Evolutionary conservation across 2,888 invertebrate genomes (phyloP).

Genomic region (Pardosa pseudoannulata): DNA sequence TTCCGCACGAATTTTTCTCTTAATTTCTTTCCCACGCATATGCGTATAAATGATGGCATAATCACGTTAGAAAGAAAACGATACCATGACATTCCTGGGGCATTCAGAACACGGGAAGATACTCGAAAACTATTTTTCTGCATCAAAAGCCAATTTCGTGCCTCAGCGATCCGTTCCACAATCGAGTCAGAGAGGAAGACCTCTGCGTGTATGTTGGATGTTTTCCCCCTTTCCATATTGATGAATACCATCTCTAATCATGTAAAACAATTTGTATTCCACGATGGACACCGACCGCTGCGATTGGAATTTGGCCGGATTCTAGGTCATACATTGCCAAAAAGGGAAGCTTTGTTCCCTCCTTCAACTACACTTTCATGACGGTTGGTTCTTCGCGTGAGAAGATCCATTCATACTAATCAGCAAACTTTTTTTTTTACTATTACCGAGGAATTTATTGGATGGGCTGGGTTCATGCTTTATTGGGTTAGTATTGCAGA

Average conservation of each 20-base stretch:
- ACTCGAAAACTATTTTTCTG: neutral
- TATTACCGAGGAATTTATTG: neutral
- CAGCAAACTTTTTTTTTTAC: neutral
- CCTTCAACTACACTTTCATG: neutral
- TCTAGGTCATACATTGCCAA: neutral
- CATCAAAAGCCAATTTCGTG: neutral
- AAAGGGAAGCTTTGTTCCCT: neutral
- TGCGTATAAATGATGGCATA: no score
- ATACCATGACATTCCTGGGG: no score
- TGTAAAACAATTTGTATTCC: conserved; percentile 4
- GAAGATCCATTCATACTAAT: neutral
- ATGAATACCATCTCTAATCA: neutral
- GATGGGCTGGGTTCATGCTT: neutral
- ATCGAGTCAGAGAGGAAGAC: neutral
- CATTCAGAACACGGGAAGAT: neutral
- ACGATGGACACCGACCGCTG: neutral
- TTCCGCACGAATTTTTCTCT: no score
- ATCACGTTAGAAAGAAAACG: no score
- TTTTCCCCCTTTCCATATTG: no score
- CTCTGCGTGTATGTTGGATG: neutral
- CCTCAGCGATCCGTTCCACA: neutral
- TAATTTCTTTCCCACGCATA: no score
- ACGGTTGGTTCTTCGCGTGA: neutral
- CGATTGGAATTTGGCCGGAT: neutral
- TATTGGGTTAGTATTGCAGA: neutral